Percentiles rank a stretch among this genome's conserved stretches.
Evolutionary conservation across 2,797 vertebrate genomes (phyloP).

Genomic region (Gallirallus australis): DNA sequence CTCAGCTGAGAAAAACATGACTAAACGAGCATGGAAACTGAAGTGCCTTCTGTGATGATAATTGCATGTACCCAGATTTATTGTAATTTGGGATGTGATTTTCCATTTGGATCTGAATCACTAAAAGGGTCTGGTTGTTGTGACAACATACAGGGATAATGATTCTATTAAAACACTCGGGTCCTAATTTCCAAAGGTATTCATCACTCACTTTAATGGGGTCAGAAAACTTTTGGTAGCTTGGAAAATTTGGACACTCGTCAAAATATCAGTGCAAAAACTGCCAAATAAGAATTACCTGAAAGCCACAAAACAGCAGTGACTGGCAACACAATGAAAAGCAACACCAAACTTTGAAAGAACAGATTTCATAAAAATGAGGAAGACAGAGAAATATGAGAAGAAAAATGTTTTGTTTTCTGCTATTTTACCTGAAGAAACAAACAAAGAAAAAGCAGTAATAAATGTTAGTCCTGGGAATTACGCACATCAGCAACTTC

Average conservation of each 20-base stretch:
- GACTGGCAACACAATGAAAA: background rate
- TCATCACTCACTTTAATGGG: background rate
- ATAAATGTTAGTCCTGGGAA: background rate
- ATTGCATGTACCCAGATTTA: slow-evolving; percentile 22
- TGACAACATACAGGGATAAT: slow-evolving; percentile 47
- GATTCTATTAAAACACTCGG: slow-evolving; percentile 11
- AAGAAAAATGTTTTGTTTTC: background rate
- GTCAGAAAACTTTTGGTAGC: background rate
- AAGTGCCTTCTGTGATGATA: slow-evolving; percentile 39
- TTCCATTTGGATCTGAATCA: slow-evolving; percentile 34
- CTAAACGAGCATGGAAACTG: slow-evolving; percentile 39
- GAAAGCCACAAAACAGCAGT: background rate
- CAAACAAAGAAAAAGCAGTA: background rate
- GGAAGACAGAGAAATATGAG: background rate
- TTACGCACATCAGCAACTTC: background rate
- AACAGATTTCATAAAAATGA: background rate
- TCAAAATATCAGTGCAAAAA: background rate
- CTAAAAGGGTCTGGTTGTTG: slow-evolving; percentile 14
- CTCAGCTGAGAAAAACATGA: slow-evolving; percentile 40
- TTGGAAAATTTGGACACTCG: background rate
- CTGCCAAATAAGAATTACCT: background rate
- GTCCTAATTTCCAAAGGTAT: slow-evolving; percentile 27
- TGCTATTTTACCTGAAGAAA: background rate
- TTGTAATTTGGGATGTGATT: slow-evolving; percentile 47
- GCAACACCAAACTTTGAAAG: background rate